Percentiles rank a stretch among this genome's conserved stretches.
phyloP scores from a whole-genome alignment of 64 coral and sea anemone species.

The Astreopora myriophthalma region DNA sequence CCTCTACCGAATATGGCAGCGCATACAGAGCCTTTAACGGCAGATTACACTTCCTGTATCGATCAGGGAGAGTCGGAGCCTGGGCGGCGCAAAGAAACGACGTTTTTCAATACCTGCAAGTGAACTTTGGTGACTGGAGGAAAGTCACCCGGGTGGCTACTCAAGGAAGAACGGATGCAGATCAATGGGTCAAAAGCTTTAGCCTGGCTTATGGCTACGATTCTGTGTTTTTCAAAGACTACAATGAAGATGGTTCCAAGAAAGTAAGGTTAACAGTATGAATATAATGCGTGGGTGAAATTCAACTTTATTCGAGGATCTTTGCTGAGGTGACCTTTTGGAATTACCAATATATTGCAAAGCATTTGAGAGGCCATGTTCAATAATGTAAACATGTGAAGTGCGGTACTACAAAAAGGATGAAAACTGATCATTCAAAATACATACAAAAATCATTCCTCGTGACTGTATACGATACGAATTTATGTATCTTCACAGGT shows the following conservation, averaged over 20 bases:
- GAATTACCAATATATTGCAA: too few relatives aligned
- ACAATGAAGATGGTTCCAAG: not conserved
- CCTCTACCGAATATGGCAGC: not conserved
- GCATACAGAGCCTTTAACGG: not conserved
- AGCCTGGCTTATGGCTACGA: slow-evolving; percentile 30
- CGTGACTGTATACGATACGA: too few relatives aligned
- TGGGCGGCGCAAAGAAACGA: not conserved
- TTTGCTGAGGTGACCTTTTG: too few relatives aligned
- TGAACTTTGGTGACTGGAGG: not conserved
- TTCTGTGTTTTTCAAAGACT: not conserved
- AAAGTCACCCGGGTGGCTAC: slow-evolving; percentile 16
- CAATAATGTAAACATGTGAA: too few relatives aligned
- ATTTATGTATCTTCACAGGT: too few relatives aligned
- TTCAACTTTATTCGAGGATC: not conserved
- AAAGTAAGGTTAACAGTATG: not conserved
- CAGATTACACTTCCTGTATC: not conserved
- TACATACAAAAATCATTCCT: too few relatives aligned
- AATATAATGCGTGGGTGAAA: not conserved
- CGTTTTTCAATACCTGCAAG: slow-evolving; percentile 8
- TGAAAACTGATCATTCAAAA: too few relatives aligned
- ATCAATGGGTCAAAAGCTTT: slow-evolving; percentile 25
- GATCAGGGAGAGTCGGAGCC: not conserved
- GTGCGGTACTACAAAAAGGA: too few relatives aligned
- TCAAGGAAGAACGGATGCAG: slow-evolving; percentile 15
- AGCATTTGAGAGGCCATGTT: too few relatives aligned